Percentiles rank a stretch among this genome's conserved stretches.
Conservation (phyloP, 2,888 invertebrate species). For the Aproaerema taeniolella region DNA sequence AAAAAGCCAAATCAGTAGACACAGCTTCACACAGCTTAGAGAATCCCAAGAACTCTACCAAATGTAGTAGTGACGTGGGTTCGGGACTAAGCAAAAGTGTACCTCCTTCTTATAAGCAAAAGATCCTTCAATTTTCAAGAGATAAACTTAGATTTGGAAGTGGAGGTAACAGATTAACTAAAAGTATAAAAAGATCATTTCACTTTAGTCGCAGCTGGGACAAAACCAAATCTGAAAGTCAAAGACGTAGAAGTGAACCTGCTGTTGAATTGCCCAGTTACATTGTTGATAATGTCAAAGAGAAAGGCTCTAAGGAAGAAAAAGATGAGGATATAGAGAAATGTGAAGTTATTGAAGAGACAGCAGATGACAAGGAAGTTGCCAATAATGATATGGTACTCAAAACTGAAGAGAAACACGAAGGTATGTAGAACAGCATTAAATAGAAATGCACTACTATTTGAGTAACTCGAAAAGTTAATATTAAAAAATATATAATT, state of each 20-base stretch:
- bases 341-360: constrained; percentile 63
- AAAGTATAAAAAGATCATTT: constrained; percentile 69
- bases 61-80: constrained; percentile 60
- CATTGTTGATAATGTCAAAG: constrained; percentile 39
- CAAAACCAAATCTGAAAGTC: constrained; percentile 56
- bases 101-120: constrained; percentile 71
- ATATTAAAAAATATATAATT: not conserved
- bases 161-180: constrained; percentile 62
- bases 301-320: constrained; percentile 57
- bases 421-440: constrained; percentile 51
- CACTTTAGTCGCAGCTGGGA: constrained; percentile 68
- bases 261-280: constrained; percentile 48
- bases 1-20: constrained; percentile 50
- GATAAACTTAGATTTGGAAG: constrained; percentile 69
- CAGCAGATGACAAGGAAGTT: constrained; percentile 53
- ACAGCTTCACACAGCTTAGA: constrained; percentile 68
- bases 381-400: constrained; percentile 57
- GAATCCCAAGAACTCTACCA: constrained; percentile 62
- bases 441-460: too few species aligned
- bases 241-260: constrained; percentile 66
- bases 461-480: not conserved
- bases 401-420: constrained; percentile 46
- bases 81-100: constrained; percentile 70
- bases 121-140: constrained; percentile 66
- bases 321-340: constrained; percentile 65